Evolutionary conservation across 1,140 invertebrate genomes (phyloP).

Genomic region (Brachionus koreanus): DNA sequence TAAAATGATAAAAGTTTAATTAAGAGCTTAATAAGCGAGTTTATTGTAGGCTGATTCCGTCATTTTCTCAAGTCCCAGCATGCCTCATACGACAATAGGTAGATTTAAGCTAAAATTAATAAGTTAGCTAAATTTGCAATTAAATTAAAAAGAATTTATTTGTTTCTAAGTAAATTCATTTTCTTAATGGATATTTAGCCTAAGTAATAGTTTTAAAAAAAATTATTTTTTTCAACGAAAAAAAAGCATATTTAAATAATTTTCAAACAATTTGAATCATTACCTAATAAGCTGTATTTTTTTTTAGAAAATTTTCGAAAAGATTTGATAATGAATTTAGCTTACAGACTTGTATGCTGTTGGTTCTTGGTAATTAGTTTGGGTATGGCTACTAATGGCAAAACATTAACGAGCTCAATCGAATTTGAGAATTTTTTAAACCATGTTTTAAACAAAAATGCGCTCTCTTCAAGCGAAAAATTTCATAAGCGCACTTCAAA

Average conservation of each 20-base stretch:
- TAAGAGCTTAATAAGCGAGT: neutral
- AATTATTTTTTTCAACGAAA: neutral
- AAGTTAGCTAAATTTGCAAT: neutral
- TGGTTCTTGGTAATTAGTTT: neutral
- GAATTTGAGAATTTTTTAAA: neutral
- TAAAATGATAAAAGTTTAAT: neutral
- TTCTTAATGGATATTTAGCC: slow-evolving; percentile 1
- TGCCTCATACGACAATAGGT: neutral
- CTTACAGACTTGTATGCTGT: neutral
- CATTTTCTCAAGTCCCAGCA: neutral
- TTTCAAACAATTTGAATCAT: neutral
- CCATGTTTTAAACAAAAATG: neutral
- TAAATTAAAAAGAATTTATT: neutral
- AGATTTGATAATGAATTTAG: neutral
- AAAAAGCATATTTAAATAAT: neutral
- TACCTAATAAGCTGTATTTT: neutral
- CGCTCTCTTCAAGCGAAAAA: neutral
- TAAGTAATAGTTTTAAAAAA: neutral
- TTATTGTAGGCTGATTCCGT: neutral
- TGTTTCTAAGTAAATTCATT: slow-evolving; percentile 4
- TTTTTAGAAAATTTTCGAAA: neutral
- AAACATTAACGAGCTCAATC: neutral
- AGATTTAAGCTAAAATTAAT: neutral
- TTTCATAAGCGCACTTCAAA: neutral
- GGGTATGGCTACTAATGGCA: neutral